A percentile compares a stretch with the other conserved stretches of the same genome.
Evolutionary conservation across 2,797 vertebrate species (phyloP).

Genomic region (Scleropages formosus): DNA sequence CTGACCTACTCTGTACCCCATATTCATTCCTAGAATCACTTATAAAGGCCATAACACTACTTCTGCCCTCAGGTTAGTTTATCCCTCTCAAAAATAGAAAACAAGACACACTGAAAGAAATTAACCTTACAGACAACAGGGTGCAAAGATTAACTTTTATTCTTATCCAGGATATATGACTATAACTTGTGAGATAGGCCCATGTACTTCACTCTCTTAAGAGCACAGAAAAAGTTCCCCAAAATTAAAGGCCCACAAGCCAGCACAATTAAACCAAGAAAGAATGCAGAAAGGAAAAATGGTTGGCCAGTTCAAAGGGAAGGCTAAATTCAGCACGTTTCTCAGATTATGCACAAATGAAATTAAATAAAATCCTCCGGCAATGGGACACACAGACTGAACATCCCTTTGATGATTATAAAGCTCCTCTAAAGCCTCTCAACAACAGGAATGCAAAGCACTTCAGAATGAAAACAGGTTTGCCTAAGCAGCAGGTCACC

Average conservation of each 20-base stretch:
- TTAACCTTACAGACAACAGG: background rate
- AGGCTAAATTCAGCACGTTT: conserved; percentile 13
- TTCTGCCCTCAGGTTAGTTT: no score
- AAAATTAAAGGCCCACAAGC: background rate
- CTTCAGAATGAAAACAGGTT: background rate
- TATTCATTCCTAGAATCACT: no score
- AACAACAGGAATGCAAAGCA: conserved; percentile 20
- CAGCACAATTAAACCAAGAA: background rate
- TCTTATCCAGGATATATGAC: no score
- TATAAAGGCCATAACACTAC: no score
- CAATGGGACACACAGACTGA: conserved; percentile 20
- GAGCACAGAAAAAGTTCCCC: background rate
- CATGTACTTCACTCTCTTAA: background rate
- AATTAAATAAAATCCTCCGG: conserved; percentile 23
- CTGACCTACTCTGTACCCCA: no score
- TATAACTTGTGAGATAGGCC: background rate
- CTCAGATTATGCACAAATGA: conserved; percentile 1
- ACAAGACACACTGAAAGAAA: no score
- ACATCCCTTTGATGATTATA: conserved; percentile 32
- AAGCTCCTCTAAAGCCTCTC: conserved; percentile 23
- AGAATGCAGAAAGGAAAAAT: background rate
- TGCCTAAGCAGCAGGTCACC: background rate
- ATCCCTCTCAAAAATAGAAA: no score
- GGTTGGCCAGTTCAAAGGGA: background rate
- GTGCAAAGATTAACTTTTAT: no score